These are phyloP conservation scores for Shargacucullia verbasci DNA, from an alignment of 2,888 invertebrate genomes.

Conservation along the genomic window DNA sequence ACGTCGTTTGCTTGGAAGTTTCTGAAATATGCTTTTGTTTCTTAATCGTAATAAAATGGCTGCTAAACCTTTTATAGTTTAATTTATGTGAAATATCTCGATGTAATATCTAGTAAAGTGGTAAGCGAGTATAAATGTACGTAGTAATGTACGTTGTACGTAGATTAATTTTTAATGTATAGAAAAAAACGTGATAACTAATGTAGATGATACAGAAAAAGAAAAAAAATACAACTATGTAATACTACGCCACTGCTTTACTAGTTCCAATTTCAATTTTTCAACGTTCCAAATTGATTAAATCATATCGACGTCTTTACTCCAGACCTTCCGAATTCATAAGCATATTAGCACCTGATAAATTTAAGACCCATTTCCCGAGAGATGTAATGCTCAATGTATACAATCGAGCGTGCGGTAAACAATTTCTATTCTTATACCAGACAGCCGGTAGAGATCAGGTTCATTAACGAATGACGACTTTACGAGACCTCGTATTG, in stretches of 20 bases:
- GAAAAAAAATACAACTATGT: neutral
- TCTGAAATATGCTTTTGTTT: conserved; percentile 24
- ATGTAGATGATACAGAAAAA: too few relatives aligned
- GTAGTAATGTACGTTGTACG: too few relatives aligned
- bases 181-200: too few relatives aligned
- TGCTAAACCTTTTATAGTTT: neutral
- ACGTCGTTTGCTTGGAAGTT: conserved; percentile 27
- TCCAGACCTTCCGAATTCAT: conserved; percentile 48
- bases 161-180: too few relatives aligned
- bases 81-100: conserved; percentile 5
- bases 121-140: too few relatives aligned
- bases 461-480: conserved; percentile 78
- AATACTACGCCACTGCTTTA: neutral
- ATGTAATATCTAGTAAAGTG: neutral
- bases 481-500: conserved; percentile 49
- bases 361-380: conserved; percentile 71
- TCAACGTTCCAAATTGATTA: conserved; percentile 7
- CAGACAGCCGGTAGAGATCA: conserved; percentile 59
- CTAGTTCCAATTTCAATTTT: conserved; percentile 4
- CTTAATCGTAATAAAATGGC: conserved; percentile 14
- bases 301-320: conserved; percentile 18
- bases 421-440: conserved; percentile 78
- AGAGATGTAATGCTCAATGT: conserved; percentile 64
- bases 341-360: conserved; percentile 75
- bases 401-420: conserved; percentile 67